phyloP scores from a whole-genome alignment of 1,140 invertebrate species.

The Anthonomus grandis region DNA sequence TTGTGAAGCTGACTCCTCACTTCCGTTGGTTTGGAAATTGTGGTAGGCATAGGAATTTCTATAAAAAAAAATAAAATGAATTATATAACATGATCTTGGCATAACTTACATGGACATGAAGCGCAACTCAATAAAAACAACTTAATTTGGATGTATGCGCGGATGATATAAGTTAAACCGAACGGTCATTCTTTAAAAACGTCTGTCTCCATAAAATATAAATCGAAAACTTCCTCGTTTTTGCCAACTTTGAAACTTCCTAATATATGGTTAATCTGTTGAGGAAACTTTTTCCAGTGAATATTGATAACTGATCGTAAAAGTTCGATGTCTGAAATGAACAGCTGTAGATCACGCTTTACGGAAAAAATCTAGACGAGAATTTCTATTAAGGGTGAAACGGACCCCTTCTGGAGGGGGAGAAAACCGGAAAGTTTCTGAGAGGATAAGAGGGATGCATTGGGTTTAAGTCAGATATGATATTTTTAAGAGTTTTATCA shows the following conservation, averaged over 20 bases:
- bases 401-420: too few relatives aligned
- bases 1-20: slow-evolving; percentile 63
- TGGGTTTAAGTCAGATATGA: too few relatives aligned
- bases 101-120: background rate
- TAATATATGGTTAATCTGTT: slow-evolving; percentile 29
- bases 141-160: too few relatives aligned
- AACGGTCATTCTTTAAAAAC: slow-evolving; percentile 14
- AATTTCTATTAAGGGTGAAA: background rate
- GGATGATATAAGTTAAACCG: slow-evolving; percentile 13
- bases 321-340: slow-evolving; percentile 27
- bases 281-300: slow-evolving; percentile 25
- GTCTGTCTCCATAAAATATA: slow-evolving; percentile 24
- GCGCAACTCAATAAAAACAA: background rate
- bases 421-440: too few relatives aligned
- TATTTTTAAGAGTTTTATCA: too few relatives aligned
- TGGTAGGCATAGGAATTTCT: slow-evolving; percentile 67
- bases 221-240: slow-evolving; percentile 22
- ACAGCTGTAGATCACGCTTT: slow-evolving; percentile 11
- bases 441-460: too few relatives aligned
- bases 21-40: slow-evolving; percentile 62
- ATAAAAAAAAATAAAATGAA: slow-evolving; percentile 45
- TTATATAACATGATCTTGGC: background rate
- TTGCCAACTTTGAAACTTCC: slow-evolving; percentile 21
- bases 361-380: background rate
- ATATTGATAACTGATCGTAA: slow-evolving; percentile 29